Base-by-base conservation (phyloP, 1,140 invertebrate species). In the Patella vulgata region DNA sequence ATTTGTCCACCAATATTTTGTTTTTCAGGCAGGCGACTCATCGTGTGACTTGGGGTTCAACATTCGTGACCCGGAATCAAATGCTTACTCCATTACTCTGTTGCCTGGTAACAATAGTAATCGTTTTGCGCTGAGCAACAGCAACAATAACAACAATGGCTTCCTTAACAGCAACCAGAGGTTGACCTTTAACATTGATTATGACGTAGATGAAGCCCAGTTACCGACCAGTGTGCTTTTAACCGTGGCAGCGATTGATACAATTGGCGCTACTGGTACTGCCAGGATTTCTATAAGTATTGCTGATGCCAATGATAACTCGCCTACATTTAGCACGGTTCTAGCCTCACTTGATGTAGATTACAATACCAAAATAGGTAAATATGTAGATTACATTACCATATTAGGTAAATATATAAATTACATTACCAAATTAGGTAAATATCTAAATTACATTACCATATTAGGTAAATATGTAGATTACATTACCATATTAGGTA, bases 121-220 rank as follows among this genome's bases (percentile, higher is more conserved):
- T 2, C 30, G 51, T 28, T 68, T 68, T 40, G 48, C 4, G 27
- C 17, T 21, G 6, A 5, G 3, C 6, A 17, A 17, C 6, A 30
- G 4, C 4, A 25, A 51, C 28, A 21, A 6, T 6, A 14, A 12
- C 11, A 47, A 21, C 12, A 47, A 47, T 47, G 12, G 9, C 12
- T 47, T 9, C 23, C 11, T 12, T 9, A 21, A 47, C 12, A 12
- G 23, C 21, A 47, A 47, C 9, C 6, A 8, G 28, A 4, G 17
- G 6, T 11, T 68, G 5, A 63, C 66, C 33, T 68, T 68, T 36
- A 60, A 50, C 36, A 44, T 68, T 17, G 57, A 63, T 57, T 68
- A 68, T 46, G 60, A 68, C 39, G 56, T 68, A 8, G 65, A 68
- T 52, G 33, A 55, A 12, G 23, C 5, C 43, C 46, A 43, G 19